A percentile compares a stretch with the other conserved stretches of the same genome.
Evolutionary conservation across 2,797 vertebrate species (phyloP).

Genomic region (Chaetophractus vellerosus): DNA sequence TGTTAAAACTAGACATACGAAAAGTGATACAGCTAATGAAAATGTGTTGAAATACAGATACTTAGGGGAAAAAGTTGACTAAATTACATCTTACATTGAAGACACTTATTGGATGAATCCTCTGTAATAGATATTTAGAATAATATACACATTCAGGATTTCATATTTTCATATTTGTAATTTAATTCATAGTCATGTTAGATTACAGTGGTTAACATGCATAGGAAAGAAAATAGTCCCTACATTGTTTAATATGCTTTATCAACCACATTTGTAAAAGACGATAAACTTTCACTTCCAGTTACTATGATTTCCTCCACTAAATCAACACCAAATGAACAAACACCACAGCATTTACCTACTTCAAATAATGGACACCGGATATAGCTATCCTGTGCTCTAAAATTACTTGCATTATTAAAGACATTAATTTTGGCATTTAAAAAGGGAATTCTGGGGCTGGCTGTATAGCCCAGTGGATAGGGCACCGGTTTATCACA

Average conservation of each 20-base stretch:
- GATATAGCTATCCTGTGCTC: rapidly evolving
- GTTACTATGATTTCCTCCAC: neutral
- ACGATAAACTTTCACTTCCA: constrained; percentile 50
- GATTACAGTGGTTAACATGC: neutral
- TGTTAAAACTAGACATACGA: no score
- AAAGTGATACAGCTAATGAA: constrained; percentile 12
- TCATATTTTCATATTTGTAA: neutral
- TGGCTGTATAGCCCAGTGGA: no score
- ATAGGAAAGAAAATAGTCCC: neutral
- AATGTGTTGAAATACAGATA: constrained; percentile 58
- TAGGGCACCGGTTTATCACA: no score
- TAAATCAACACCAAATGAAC: neutral
- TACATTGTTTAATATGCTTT: neutral
- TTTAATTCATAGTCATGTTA: neutral
- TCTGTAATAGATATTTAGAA: constrained; percentile 30
- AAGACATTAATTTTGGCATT: neutral
- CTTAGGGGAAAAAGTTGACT: neutral
- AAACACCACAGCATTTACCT: neutral
- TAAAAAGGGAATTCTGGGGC: neutral
- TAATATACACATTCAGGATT: constrained; percentile 42
- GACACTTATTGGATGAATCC: constrained; percentile 65
- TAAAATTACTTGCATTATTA: neutral
- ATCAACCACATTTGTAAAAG: constrained; percentile 34
- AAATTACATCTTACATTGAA: constrained; percentile 39
- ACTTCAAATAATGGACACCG: neutral